Base-by-base conservation (phyloP, 2,797 vertebrate genomes). In the Natrix natrix region DNA sequence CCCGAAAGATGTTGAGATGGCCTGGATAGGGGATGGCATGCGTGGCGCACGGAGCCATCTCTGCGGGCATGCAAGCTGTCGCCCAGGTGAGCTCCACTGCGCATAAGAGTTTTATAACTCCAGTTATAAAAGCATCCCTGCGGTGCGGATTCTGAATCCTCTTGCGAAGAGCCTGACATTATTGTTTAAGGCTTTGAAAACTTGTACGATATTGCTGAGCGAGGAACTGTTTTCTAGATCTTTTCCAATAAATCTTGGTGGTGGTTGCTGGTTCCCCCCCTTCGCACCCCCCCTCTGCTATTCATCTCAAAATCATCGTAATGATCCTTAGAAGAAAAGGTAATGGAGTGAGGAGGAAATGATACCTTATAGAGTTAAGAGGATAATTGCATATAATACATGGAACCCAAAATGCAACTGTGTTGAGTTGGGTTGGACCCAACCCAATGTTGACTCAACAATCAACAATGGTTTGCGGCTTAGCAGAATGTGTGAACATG, bases 231-330 rank as follows among this genome's bases (percentile, higher is more conserved):
- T 98, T 98, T 98, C 97, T 97, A 97, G 95, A 98, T 97, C 93
- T 97, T 98, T 98, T 98, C 98, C 98, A 98, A 98, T 99, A 99
- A 99, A 99, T 92, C 74, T 90, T n/a, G 63, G 12, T 14, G 1
- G 0, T 61, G 4, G 13, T n/a, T 5, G 48, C 5, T 52, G 48
- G 5, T 52, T 6, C 6, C 5, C 6, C 48, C 48, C 48, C 48
- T 6, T 4, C 6, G 1, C 43, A 1, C 43, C 43, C 43, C 43
- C 1, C 43, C 43, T 4, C 43, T 37, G 24, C 24, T 61, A 26
- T 32, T 69, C 32, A 69, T 69, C 66, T 32, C 66, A 69, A 69
- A 69, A 32, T 32, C 63, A 69, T n/a, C 28, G 5, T 32, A 6
- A 63, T 11, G 4, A 28, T 63, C 16, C 28, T 69, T 69, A 0